Evolutionary conservation across 2,888 invertebrate genomes (phyloP), one percentile per base, ranked within the genome.

Genomic region (Acronicta aceris): DNA sequence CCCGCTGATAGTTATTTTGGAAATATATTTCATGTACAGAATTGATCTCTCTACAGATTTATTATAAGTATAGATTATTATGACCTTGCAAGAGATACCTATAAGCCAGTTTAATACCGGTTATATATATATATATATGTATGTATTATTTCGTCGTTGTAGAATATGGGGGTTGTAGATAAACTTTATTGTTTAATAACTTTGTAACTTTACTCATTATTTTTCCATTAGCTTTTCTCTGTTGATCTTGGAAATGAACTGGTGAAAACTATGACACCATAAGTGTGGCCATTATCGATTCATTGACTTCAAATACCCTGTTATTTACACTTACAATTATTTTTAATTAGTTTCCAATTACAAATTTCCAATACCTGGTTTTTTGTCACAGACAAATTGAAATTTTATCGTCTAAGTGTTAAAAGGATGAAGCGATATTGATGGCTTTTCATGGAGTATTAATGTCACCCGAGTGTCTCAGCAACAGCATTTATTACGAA

Each of bases 341-440:
- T 64, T 61, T 64, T 58, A 38, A 47, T 9, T 38, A 65, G 21
- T 59, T 59, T 61, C 42, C 56, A 71, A 71, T 70, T 63, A 60
- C 49, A 50, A 45, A 46, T 58, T 55, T 62, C 43, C 57, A 60
- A 65, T 71, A 67, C 71, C 65, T 72, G 30, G 38, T 59, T 68
- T 59, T 69, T 64, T 59, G 54, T 71, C 72, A 74, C 78, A 68
- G 59, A 63, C 61, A 72, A 79, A 81, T 82, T 79, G 71, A 74
- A 71, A 67, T 78, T 81, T 79, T 78, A 81, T 76, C 81, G 75
- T 73, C 69, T 65, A 66, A 78, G 76, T 69, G 68, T 75, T 74
- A 76, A 79, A 78, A 74, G 68, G 74, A 76, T 78, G 78, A 76
- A 59, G 71, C 55, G 67, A 77, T 79, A 81, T 82, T 79, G 78